Percentiles rank a stretch among this genome's conserved stretches.
Conservation (phyloP, 2,797 vertebrate species). For the Falco novaeseelandiae region DNA sequence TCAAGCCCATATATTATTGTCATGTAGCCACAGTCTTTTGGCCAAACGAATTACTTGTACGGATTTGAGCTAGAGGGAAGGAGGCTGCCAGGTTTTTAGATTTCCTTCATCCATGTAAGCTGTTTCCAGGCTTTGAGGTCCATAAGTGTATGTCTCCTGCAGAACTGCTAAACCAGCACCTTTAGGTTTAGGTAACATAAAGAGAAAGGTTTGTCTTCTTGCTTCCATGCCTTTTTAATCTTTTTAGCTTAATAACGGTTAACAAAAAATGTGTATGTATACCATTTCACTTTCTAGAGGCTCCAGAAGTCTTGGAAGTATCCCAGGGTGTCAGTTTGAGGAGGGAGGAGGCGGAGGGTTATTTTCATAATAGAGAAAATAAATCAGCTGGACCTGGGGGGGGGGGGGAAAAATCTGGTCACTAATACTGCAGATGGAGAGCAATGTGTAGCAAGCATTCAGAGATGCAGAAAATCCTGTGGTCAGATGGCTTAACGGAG, state of each 20-base stretch:
- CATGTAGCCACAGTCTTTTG: neutral
- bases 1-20: neutral
- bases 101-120: neutral
- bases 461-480: neutral
- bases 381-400: neutral
- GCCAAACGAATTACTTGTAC: neutral
- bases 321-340: neutral
- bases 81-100: neutral
- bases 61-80: neutral
- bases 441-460: neutral
- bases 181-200: neutral
- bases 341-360: accelerated
- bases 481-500: neutral
- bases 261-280: accelerated
- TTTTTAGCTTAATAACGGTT: neutral
- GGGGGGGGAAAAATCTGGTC: accelerated
- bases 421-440: neutral
- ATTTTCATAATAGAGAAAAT: neutral
- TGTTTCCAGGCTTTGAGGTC: neutral
- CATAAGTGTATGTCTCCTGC: neutral
- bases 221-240: neutral
- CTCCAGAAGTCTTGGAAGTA: neutral
- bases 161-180: neutral
- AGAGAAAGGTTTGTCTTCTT: neutral
- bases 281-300: neutral